Conservation (phyloP, 1,140 invertebrate species). For the Pseudoatta argentina region DNA sequence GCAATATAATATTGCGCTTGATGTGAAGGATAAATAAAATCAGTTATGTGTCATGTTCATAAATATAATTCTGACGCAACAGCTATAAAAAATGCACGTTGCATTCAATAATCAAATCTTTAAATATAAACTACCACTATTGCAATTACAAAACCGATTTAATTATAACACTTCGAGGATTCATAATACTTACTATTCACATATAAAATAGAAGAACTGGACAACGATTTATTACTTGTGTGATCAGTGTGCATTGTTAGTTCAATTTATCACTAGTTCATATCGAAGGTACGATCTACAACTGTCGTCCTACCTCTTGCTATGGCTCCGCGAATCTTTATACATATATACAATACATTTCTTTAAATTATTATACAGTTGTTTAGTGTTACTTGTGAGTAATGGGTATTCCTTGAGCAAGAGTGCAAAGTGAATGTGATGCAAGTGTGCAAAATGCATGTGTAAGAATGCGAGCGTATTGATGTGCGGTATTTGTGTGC, state of each 20-base stretch:
- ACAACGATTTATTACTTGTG: slow-evolving; percentile 59
- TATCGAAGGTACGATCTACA: slow-evolving; percentile 67
- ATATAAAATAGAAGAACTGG: slow-evolving; percentile 55
- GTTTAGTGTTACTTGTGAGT: slow-evolving; percentile 71
- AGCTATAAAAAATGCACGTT: slow-evolving; percentile 2
- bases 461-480: slow-evolving; percentile 6
- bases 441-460: not conserved
- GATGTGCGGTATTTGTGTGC: slow-evolving; percentile 58
- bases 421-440: slow-evolving; percentile 68
- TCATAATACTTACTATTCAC: slow-evolving; percentile 36
- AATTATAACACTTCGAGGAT: slow-evolving; percentile 26
- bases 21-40: not conserved
- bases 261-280: slow-evolving; percentile 64
- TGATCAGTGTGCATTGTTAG: slow-evolving; percentile 50
- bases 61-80: slow-evolving; percentile 16
- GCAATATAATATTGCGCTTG: slow-evolving; percentile 13
- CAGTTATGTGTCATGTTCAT: not conserved
- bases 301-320: slow-evolving; percentile 72
- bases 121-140: not conserved
- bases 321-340: slow-evolving; percentile 70
- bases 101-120: not conserved
- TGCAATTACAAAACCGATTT: slow-evolving; percentile 33
- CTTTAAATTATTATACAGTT: slow-evolving; percentile 73
- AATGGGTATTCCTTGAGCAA: slow-evolving; percentile 68
- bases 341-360: slow-evolving; percentile 62